Evolutionary conservation across 2,888 invertebrate genomes (phyloP).

Genomic region (Archips xylosteana): DNA sequence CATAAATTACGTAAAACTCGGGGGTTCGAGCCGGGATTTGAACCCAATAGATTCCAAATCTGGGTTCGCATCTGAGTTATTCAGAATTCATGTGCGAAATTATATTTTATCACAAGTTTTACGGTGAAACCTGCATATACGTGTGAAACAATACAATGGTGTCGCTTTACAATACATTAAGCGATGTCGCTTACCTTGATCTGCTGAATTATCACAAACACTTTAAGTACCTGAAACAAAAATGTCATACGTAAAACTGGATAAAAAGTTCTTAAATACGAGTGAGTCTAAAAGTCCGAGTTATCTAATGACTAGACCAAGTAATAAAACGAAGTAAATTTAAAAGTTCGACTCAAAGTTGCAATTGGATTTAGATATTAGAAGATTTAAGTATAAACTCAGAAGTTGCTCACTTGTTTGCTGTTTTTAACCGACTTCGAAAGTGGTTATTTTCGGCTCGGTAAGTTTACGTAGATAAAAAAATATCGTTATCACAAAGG

Average conservation of each 20-base stretch:
- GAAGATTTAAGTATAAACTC: neutral
- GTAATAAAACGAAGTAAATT: constrained; percentile 28
- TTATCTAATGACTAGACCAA: constrained; percentile 25
- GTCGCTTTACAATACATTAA: too few species aligned
- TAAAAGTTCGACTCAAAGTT: constrained; percentile 15
- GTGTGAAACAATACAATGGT: too few species aligned
- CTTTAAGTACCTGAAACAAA: constrained; percentile 27
- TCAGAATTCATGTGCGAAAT: too few species aligned
- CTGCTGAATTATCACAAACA: constrained; percentile 11
- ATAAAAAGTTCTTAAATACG: constrained; percentile 11
- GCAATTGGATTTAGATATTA: constrained; percentile 23
- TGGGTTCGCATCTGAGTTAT: too few species aligned
- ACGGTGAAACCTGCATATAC: too few species aligned
- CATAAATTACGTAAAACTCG: too few species aligned
- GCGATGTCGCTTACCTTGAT: neutral
- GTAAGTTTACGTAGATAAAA: too few species aligned
- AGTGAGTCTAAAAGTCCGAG: constrained; percentile 16
- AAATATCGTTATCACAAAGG: too few species aligned
- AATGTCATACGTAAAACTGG: constrained; percentile 20
- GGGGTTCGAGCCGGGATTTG: too few species aligned
- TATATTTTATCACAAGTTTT: too few species aligned
- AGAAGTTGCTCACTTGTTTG: neutral
- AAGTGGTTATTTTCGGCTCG: too few species aligned
- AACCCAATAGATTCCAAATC: too few species aligned
- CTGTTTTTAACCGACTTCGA: neutral